Evolutionary conservation across 2,888 invertebrate species (phyloP), one percentile per base, ranked within the genome.

Genomic region (Xestia c-nigrum): DNA sequence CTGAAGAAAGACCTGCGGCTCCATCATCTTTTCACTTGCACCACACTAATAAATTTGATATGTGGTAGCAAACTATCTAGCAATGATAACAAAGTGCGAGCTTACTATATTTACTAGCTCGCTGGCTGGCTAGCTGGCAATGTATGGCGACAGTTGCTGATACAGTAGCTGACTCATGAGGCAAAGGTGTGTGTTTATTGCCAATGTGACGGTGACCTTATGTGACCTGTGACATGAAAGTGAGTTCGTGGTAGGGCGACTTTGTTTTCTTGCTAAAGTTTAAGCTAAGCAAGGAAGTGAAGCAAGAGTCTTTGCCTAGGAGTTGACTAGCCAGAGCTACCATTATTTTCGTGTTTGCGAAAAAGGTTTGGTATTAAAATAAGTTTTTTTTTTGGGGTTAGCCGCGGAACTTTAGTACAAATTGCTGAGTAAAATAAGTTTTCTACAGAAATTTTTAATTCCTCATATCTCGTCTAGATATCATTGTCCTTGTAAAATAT

Each of bases 141-240:
- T 84, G 75, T 88, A 88, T 81, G 76, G 78, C 73, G 89, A 85
- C 89, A 87, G 85, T 69, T 21, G 16, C 78, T 82, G 89, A 89
- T 88, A 88, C 89, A 87, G 89, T 87, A 88, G 87, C 87, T 87
- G 89, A 87, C 75, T 88, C 87, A 87, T 50, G 74, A 78, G 63
- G 61, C 57, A 57, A 9, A 31, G 38, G 63, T 52, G 50, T 74
- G 57, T 61, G 43, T 72, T 40, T 84, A 50, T 63, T 43, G 68
- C 24, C 61, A 52, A 38, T 70, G 52, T 70, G 74, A 61, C 64
- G 47, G 1, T 63, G 81, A 81, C 65, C 81, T 50, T 38, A 61
- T 1, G 50, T 85, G 85, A 73, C 85, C 84, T 84, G 47, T 14
- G 79, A 31, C 40, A 50, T 82, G 65, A 82, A 82, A 65, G 76